Conservation (phyloP, 1,140 invertebrate genomes). For the Drosophila serrata region DNA sequence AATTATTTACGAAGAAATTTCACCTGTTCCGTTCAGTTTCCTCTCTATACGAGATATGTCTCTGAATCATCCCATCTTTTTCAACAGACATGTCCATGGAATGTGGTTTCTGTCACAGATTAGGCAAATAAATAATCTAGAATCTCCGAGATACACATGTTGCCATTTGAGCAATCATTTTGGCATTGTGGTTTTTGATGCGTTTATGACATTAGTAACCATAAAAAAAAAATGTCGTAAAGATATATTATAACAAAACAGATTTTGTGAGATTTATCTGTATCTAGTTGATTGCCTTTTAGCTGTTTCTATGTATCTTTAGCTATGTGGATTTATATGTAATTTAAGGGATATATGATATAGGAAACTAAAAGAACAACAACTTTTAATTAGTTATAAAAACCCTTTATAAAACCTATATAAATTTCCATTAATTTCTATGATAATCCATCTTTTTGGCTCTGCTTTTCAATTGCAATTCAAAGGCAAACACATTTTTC, state of each 20-base stretch:
- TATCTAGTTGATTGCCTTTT: neutral
- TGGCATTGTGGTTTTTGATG: slow-evolving; percentile 29
- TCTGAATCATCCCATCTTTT: slow-evolving; percentile 24
- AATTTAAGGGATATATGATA: neutral
- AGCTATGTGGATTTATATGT: neutral
- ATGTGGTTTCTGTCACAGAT: slow-evolving; percentile 21
- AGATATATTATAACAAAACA: neutral
- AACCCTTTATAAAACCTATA: neutral
- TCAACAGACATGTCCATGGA: slow-evolving; percentile 22
- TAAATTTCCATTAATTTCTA: neutral
- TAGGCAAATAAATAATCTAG: slow-evolving; percentile 17
- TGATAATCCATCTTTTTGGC: neutral
- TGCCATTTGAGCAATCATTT: slow-evolving; percentile 20
- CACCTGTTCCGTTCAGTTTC: slow-evolving; percentile 72
- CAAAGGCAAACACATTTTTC: slow-evolving; percentile 12
- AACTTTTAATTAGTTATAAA: neutral
- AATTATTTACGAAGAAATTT: slow-evolving; percentile 41
- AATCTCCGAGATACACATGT: slow-evolving; percentile 27
- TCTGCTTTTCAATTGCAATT: neutral
- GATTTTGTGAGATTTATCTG: neutral
- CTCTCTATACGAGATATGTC: neutral
- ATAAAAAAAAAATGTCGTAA: neutral
- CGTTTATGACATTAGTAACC: slow-evolving; percentile 7
- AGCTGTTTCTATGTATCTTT: neutral
- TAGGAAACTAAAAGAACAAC: too few species aligned